Evolutionary conservation across 2,888 invertebrate species (phyloP).

Genomic region (Epinotia ramella): DNA sequence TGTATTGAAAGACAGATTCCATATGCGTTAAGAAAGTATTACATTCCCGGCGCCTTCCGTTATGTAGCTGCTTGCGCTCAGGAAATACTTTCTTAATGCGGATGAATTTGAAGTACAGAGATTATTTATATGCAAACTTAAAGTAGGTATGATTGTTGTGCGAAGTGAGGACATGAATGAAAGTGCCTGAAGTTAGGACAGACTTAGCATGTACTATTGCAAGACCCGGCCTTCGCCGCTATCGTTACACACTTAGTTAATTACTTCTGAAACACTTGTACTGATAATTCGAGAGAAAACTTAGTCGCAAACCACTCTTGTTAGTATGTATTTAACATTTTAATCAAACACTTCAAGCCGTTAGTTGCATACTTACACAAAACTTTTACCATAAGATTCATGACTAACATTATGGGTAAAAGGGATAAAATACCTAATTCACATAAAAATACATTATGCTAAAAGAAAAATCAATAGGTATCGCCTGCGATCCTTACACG

Average conservation of each 20-base stretch:
- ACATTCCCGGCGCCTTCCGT: slow-evolving; percentile 20
- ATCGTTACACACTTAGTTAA: slow-evolving; percentile 54
- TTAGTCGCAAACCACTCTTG: slow-evolving; percentile 79
- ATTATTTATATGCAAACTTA: slow-evolving; percentile 46
- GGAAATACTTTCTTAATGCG: slow-evolving; percentile 33
- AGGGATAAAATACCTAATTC: slow-evolving; percentile 70
- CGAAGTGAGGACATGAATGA: slow-evolving; percentile 60
- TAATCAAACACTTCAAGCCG: slow-evolving; percentile 78
- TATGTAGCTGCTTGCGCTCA: slow-evolving; percentile 37
- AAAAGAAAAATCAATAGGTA: slow-evolving; percentile 78
- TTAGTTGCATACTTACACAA: slow-evolving; percentile 76
- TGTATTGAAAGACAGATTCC: slow-evolving; percentile 24
- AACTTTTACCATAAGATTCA: slow-evolving; percentile 64
- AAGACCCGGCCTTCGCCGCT: slow-evolving; percentile 76
- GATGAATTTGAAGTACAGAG: slow-evolving; percentile 50
- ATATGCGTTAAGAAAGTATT: slow-evolving; percentile 38
- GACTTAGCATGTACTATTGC: slow-evolving; percentile 74
- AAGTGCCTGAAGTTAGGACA: slow-evolving; percentile 53
- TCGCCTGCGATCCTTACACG: slow-evolving; percentile 82
- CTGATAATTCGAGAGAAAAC: slow-evolving; percentile 68
- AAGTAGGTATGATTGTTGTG: slow-evolving; percentile 65
- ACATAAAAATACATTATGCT: slow-evolving; percentile 77
- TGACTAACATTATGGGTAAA: slow-evolving; percentile 69
- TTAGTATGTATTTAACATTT: slow-evolving; percentile 74
- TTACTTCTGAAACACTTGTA: slow-evolving; percentile 59